Evolutionary conservation across 1,140 invertebrate species (phyloP), one percentile per base, ranked within the genome.

Genomic region (Orius insidiosus): DNA sequence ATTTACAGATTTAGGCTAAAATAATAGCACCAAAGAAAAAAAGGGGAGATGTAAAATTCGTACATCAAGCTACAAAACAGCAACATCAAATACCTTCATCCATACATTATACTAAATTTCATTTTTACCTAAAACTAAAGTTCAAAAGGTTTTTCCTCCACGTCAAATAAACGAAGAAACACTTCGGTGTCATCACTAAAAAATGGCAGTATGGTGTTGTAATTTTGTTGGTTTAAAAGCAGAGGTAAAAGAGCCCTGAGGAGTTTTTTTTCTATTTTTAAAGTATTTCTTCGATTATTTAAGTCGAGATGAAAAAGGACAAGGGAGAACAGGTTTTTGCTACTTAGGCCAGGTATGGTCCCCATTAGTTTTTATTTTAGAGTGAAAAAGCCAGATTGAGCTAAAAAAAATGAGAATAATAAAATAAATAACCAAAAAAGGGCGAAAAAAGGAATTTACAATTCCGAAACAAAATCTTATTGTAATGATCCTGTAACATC

Each of bases 301-400:
- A 44, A 44, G 13, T 5, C 35, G n/a, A 36, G 32, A 35, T 18
- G 32, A 34, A 16, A 30, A 33, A 19, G 31, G 47, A 40, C 40
- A 34, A 38, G 48, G 42, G 18, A 37, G 47, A 33, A 33, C 47
- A 36, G 30, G n/a, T 47, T 32, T 10, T 19, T 33, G 31, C 38
- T 39, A 46, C 18, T 45, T 46, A 50, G 49, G 49, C 49, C 42
- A 37, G 45, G 33, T 42, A 30, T 45, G 39, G 38, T 50, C 49
- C 39, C 49, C 46, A 48, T 41, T 41, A 31, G 24, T 46, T 37
- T 18, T 36, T 11, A 33, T 33, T 33, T 16, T 42, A 42, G 31
- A 24, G 18, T 41, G 14, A 18, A 16, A 45, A 45, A 10, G 34
- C 44, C 43, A 45, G 33, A 19, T 33, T 33, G 30, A 45, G 33